These are phyloP conservation scores for Oryzias javanicus DNA, from an alignment of 2,113 vertebrate species.

Conservation along the genomic window DNA sequence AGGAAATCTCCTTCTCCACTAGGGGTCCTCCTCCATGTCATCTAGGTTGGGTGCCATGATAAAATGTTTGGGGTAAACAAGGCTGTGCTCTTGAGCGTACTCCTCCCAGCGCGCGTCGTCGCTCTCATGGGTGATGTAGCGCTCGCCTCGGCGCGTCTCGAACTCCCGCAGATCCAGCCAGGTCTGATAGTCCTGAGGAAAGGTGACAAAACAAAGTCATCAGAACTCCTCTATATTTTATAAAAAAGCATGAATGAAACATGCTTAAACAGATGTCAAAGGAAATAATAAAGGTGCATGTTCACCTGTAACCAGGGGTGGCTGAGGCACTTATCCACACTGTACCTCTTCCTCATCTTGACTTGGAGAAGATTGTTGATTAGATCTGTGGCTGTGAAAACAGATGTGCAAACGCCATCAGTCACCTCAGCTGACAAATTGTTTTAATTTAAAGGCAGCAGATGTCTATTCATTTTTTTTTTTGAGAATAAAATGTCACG, in stretches of 20 bases:
- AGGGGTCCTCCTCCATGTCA: slow-evolving; percentile 98
- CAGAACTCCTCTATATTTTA: too few relatives aligned
- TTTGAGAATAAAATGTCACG: too few relatives aligned
- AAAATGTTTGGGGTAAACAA: slow-evolving; percentile 91
- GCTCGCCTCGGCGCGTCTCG: slow-evolving; percentile 92
- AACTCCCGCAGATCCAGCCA: slow-evolving; percentile 98
- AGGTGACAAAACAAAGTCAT: neutral
- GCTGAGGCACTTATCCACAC: slow-evolving; percentile 97
- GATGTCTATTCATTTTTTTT: too few relatives aligned
- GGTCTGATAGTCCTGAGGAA: slow-evolving; percentile 91
- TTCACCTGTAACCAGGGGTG: slow-evolving; percentile 97
- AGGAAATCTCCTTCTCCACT: slow-evolving; percentile 44
- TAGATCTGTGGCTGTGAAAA: slow-evolving; percentile 88
- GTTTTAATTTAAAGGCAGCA: too few relatives aligned
- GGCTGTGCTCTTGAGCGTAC: slow-evolving; percentile 86
- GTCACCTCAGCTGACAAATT: too few relatives aligned
- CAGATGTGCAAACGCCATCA: neutral
- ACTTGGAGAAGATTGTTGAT: slow-evolving; percentile 99
- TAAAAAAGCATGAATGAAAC: too few relatives aligned
- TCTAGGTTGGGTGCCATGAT: slow-evolving; percentile 98
- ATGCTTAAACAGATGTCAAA: neutral
- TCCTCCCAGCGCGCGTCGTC: slow-evolving; percentile 96
- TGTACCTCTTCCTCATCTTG: slow-evolving; percentile 98
- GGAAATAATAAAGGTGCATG: neutral
- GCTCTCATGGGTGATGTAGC: slow-evolving; percentile 97